Conservation (phyloP, 2,888 invertebrate genomes). For the Petrolisthes manimaculis region DNA sequence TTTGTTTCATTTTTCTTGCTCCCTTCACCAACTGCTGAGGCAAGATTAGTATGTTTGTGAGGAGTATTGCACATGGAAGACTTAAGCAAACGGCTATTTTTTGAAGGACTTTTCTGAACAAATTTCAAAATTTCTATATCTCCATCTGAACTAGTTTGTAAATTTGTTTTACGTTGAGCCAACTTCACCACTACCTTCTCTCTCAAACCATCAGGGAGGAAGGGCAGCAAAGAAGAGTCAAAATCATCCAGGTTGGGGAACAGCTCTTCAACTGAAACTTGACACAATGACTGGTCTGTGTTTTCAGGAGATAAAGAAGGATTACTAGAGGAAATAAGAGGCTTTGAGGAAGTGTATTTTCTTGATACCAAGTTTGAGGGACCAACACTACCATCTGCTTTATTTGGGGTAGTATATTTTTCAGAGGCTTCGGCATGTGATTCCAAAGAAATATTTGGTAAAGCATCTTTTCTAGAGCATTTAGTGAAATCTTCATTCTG, state of each 20-base stretch:
- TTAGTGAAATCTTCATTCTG: background rate
- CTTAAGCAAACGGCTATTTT: background rate
- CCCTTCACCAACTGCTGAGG: background rate
- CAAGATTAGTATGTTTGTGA: background rate
- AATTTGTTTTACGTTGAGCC: slow-evolving; percentile 18
- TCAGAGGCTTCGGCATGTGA: too few species aligned
- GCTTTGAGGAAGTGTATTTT: too few species aligned
- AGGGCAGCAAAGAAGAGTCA: slow-evolving; percentile 70
- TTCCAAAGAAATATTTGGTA: too few species aligned
- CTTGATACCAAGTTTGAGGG: too few species aligned
- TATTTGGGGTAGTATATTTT: too few species aligned
- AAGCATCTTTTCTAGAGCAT: too few species aligned
- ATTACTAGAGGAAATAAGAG: background rate
- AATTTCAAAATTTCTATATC: slow-evolving; percentile 37
- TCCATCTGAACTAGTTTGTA: background rate
- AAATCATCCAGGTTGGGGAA: slow-evolving; percentile 72
- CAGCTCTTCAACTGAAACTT: slow-evolving; percentile 69
- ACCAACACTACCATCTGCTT: too few species aligned
- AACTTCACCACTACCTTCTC: slow-evolving; percentile 68
- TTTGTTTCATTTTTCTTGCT: too few species aligned
- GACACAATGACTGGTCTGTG: background rate
- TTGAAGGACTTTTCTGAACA: slow-evolving; percentile 51
- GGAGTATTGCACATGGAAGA: too few species aligned
- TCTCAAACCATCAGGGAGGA: slow-evolving; percentile 71
- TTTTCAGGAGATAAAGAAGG: background rate